Base-by-base conservation (phyloP, 2,113 vertebrate genomes). In the Shinisaurus crocodilurus region DNA sequence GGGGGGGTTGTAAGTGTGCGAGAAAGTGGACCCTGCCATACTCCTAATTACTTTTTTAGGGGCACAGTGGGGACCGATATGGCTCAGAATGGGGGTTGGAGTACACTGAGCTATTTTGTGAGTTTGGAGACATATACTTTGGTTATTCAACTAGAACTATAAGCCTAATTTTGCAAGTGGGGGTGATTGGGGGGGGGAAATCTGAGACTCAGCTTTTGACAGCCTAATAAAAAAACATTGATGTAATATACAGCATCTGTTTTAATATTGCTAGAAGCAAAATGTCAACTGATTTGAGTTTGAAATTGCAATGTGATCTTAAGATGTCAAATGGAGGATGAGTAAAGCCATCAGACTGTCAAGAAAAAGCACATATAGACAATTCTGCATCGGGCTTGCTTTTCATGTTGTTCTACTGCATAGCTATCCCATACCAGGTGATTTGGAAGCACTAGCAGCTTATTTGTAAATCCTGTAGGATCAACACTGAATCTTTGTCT, bases 391-490 rank as follows among this genome's bases (percentile, higher is more conserved):
- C 27, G 54, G 32, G 12, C 67, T 85, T 50, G 50, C 43, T 69
- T 80, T 88, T 45, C 13, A 40, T 81, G 6, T 90, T 65, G 16
- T 90, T 86, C 67, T 37, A 40, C 67, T 82, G 25, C 15, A 34
- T 79, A 86, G 45, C 63, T 72, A 40, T 86, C 65, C 75, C 65
- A 80, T 86, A 79, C 65, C 65, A 86, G 65, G 18, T 40, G 45
- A 54, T 90, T 57, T 79, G 45, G 37, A 79, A 90, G 65, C n/a
- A 85, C 80, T 80, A 70, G 29, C 37, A 43, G 74, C 75, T 79
- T 90, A 69, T 63, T 43, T 18, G 9, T 90, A 90, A 90, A 37
- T 48, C 88, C 45, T 85, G 6, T 23, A 86, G 75, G 63, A 70
- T 70, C 48, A 80, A 70, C 23, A 40, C 48, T 85, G 74, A 77